Conservation (phyloP, 2,888 invertebrate genomes). For the Lepidocyrtoides sp. region DNA sequence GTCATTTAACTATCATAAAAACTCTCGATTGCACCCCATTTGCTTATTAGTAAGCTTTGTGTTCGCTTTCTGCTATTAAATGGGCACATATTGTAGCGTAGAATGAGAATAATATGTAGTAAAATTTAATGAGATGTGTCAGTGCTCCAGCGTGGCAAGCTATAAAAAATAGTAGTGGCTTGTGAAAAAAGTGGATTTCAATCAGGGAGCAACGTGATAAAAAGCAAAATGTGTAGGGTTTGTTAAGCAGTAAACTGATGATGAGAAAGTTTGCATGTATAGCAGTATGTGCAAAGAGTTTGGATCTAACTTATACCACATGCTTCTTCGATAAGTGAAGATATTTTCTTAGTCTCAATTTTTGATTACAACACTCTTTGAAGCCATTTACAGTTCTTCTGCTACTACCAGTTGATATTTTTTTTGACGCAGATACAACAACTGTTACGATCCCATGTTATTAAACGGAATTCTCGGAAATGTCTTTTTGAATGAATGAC, state of each 20-base stretch:
- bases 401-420: slow-evolving; percentile 19
- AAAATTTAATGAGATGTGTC: slow-evolving; percentile 18
- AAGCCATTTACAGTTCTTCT: background rate
- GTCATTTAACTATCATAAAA: background rate
- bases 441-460: slow-evolving; percentile 30
- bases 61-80: background rate
- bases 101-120: background rate
- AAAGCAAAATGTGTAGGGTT: background rate
- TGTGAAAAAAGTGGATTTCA: slow-evolving; percentile 32
- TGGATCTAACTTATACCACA: no score
- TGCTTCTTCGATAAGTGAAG: background rate
- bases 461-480: slow-evolving; percentile 28
- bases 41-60: slow-evolving; percentile 20
- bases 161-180: background rate
- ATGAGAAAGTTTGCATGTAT: slow-evolving; percentile 23
- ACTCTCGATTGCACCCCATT: background rate
- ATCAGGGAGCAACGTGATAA: slow-evolving; percentile 33
- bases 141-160: slow-evolving; percentile 21
- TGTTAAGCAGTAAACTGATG: no score
- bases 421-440: background rate
- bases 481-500: background rate
- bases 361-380: no score
- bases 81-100: background rate
- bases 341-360: slow-evolving; percentile 6
- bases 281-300: background rate